Base-by-base conservation (phyloP, 2,888 invertebrate species). In the Tigriopus californicus region DNA sequence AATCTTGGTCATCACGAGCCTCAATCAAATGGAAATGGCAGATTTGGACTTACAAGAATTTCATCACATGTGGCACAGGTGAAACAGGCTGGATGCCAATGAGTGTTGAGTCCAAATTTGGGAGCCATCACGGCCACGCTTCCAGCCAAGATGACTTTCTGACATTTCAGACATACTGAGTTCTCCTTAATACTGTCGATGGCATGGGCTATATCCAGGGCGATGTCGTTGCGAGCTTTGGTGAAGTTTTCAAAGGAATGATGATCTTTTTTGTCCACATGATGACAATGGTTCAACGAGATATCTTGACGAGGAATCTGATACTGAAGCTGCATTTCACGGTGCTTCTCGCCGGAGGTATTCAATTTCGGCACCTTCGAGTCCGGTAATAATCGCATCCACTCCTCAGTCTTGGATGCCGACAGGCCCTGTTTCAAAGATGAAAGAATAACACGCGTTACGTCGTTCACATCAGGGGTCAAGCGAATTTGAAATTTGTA, bases 291-390 rank as follows among this genome's bases (percentile, higher is more conserved):
- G 58, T 83, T 81, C 66, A 87, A 75, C 10, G 90, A 85, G 61
- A 95, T 78, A 71, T 97, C 97, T 74, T 94, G 92, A 71, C 85
- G 85, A 46, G 97, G 97, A 68, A 97, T 76, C 74, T 97, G 95
- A 63, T 79, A 76, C 64, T 88, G 82, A 67, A 97, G 75, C 68
- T 88, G 85, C 66, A 82, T 79, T 68, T 84, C 84, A 55, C 89
- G 76, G 70, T 83, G 79, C 64, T 81, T 79, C 70, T 88, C 88
- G 3, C 89, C 90, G 48, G 79, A 76, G n/a, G 82, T 79, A 62
- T 83, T 83, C 62, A 81, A 68, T 63, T 79, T 75, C 47, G 85
- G 85, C 63, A 83, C 80, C 77, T 87, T 79, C 68, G 86, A 83
- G 53, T 81, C 80, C 61, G 87, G 87, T 68, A 95, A 76, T 70